phyloP scores from a whole-genome alignment of 1,140 invertebrate genomes.

The Halictus rubicundus region DNA sequence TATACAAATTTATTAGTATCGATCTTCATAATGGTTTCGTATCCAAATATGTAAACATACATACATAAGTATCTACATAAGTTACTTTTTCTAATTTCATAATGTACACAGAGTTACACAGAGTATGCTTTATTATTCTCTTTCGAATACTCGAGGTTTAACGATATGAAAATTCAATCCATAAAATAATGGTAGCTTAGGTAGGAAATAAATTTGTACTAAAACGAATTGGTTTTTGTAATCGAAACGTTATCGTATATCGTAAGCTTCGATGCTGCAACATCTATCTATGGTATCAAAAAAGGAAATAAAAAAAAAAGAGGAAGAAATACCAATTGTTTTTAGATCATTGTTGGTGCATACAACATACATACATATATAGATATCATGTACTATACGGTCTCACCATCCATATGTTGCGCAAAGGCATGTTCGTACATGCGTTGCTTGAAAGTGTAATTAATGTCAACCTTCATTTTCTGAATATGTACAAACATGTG shows the following conservation, averaged over 20 bases:
- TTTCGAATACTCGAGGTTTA: background rate
- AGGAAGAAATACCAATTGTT: background rate
- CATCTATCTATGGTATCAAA: background rate
- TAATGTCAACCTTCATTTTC: constrained; percentile 1
- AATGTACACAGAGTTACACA: background rate
- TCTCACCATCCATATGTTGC: constrained; percentile 2
- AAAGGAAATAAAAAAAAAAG: too few species aligned
- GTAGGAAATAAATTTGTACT: background rate
- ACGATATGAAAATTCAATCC: background rate
- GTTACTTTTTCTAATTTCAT: background rate
- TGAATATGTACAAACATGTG: constrained; percentile 9
- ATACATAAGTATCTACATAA: background rate
- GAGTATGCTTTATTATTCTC: background rate
- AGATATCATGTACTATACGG: background rate
- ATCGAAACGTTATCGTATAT: background rate
- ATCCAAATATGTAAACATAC: background rate
- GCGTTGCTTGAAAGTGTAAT: constrained; percentile 18
- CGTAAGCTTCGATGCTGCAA: constrained; percentile 15
- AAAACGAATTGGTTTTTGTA: constrained; percentile 3
- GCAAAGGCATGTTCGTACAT: background rate
- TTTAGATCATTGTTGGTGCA: constrained; percentile 1
- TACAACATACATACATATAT: background rate
- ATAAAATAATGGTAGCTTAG: background rate
- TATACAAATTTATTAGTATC: constrained; percentile 1
- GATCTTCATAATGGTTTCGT: background rate